Base-by-base conservation (phyloP, 2,797 vertebrate species). In the Spinibarbus caldwelli region DNA sequence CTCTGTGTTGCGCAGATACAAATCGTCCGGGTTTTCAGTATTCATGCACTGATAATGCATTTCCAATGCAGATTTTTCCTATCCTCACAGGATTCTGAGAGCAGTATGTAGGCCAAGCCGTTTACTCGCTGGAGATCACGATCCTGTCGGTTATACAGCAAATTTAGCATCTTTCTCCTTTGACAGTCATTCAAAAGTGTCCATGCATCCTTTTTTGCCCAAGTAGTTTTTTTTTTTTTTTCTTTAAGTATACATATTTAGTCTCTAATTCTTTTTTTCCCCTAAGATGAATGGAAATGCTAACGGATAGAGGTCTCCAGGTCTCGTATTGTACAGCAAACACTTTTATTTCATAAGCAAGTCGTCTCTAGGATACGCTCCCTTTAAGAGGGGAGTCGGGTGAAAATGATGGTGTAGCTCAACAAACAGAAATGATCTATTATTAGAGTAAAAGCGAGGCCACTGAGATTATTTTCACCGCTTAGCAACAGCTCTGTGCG, bases 381-480 rank as follows among this genome's bases (percentile, higher is more conserved):
- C 68, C 47, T 70, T 59, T 45, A 71, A 72, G 70, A 72, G 45
- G 47, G 26, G 49, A 21, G n/a, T 29, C 23, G 47, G n/a, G 36
- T 64, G 59, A 75, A 71, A 76, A 49, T 57, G 36, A 49, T 52
- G 45, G 14, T 64, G 52, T 31, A 66, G 79, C 52, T 78, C 82
- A 71, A 57, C 52, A 78, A 84, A 64, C 49, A 68, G 45, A 45
- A 67, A 77, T 59, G 38, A 59, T 82, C 83, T 85, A 78, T 54
- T 86, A 77, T 73, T 76, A 85, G 82, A 73, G 80, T 49, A 76
- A 85, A 62, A 86, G 64, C 23, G 67, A 86, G 23, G 87, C 62
- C 66, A 52, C 75, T 57, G 47, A 78, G 75, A 77, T 75, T 52
- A 67, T 86, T 47, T 57, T 59, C 41, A 41, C 54, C 83, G 23